Evolutionary conservation across 2,797 vertebrate genomes (phyloP), one percentile per base, ranked within the genome.

Genomic region (Pseudomugil tenellus): DNA sequence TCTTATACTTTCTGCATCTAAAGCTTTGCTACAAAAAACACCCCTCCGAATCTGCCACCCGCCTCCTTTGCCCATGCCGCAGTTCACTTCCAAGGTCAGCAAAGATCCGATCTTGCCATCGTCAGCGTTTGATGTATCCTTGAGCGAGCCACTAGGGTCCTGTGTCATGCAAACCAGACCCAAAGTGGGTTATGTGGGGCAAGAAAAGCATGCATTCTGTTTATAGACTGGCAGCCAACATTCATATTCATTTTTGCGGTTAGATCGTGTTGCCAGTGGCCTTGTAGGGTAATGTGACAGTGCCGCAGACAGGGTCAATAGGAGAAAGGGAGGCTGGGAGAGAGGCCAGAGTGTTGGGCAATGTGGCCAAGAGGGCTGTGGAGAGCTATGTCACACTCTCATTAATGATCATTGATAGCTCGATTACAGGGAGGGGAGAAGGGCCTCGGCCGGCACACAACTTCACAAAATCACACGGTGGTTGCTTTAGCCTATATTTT

Each of bases 51-150:
- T 3, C 12, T 8, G 32, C 32, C 65, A 67, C 66, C 31, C 68
- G 35, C 72, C 69, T 72, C 58, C 70, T 76, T 48, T 39, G 75
- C 76, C 76, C 48, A 21, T 74, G 78, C 79, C 63, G 85, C 84
- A 84, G 83, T 86, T 72, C 60, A 83, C 59, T 90, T 89, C 93
- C 95, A 96, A 96, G 96, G 96, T 96, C 93, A 86, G 92, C 83
- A 83, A 85, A 90, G 90, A 91, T 94, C 90, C 86, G 81, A 77
- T 94, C 95, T 94, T 93, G 93, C 94, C 83, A 93, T 90, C 88
- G 92, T 94, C 94, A 94, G 91, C 90, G 35, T 92, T 94, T 84
- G 86, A 89, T 84, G 79, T 70, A 80, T 82, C 91, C 81, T 89
- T 89, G 84, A 88, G 76, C 62, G 16, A 77, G 83, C 78, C 54